Base-by-base conservation (phyloP, 2,888 invertebrate species). In the Priocnemis perturbator region DNA sequence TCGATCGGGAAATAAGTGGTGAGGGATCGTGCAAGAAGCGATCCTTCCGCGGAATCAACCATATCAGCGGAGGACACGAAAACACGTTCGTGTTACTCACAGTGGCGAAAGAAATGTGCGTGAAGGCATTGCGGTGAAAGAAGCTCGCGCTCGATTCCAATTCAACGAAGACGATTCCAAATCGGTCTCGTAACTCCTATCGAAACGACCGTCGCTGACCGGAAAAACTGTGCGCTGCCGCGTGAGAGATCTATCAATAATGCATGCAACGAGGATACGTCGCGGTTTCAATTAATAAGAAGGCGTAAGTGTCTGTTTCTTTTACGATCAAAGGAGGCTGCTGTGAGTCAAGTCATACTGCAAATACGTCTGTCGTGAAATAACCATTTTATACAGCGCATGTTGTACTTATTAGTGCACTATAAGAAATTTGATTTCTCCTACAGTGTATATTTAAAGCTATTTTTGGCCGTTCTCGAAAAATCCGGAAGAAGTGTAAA, bases 21-120 rank as follows among this genome's bases (percentile, higher is more conserved):
- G 64, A 64, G 23, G 56, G 59, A 62, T 62, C 64, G 60, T 47
- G 61, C 69, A 81, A 82, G 76, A 82, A 82, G 69, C 69, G 63
- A 66, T 66, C 71, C 67, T 71, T 77, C 74, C 74, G 67, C 71
- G 74, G 73, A 81, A 78, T 68, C 58, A 11, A 55, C 60, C 56
- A 60, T 70, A 69, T 50, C 2, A 19, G 65, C 17, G 9, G 55
- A 9, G 30, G n/a, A 26, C 64, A 58, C 50, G 73, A 48, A 74
- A 70, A 63, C 67, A 21, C 17, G 63, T 37, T 44, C 48, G 47
- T 47, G 44, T 56, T 65, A 45, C 70, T 67, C 69, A 66, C 53
- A 4, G 9, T 23, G 57, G 56, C 60, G 60, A 67, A 69, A 70
- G 76, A 77, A 79, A 72, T 44, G 30, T 30, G 56, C 48, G 21